phyloP scores from a whole-genome alignment of 2,113 vertebrate genomes.

The Amia ocellicauda region DNA sequence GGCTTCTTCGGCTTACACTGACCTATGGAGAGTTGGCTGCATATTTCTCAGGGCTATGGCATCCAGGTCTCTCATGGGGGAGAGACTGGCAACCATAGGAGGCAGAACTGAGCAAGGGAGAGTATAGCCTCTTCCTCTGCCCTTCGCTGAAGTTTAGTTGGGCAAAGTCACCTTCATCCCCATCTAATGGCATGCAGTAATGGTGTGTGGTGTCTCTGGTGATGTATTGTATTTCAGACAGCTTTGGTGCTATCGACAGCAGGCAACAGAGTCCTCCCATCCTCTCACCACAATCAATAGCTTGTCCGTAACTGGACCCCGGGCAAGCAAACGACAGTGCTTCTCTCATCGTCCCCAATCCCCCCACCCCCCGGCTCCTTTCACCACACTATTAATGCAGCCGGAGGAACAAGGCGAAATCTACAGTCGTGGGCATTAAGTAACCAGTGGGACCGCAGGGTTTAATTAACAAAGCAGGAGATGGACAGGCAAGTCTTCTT shows the following conservation, averaged over 20 bases:
- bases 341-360: background rate
- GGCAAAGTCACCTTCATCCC: constrained; percentile 59
- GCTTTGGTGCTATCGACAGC: constrained; percentile 40
- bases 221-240: constrained; percentile 53
- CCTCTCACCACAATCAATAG: constrained; percentile 36
- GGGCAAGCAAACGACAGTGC: no score
- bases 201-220: constrained; percentile 37
- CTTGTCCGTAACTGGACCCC: constrained; percentile 43
- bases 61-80: no score
- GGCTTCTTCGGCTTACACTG: no score
- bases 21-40: no score
- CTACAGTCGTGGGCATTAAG: background rate
- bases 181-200: constrained; percentile 27
- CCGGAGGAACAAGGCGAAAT: background rate
- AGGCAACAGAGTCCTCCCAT: constrained; percentile 25
- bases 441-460: background rate
- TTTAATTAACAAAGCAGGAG: constrained; percentile 23
- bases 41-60: no score
- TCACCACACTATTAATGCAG: background rate
- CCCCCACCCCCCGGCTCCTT: background rate
- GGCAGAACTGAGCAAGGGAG: no score
- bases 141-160: constrained; percentile 34
- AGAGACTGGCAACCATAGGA: no score
- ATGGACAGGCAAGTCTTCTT: background rate
- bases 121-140: background rate